Evolutionary conservation across 2,113 vertebrate genomes (phyloP), one percentile per base, ranked within the genome.

Genomic region (Pluvialis apricaria): DNA sequence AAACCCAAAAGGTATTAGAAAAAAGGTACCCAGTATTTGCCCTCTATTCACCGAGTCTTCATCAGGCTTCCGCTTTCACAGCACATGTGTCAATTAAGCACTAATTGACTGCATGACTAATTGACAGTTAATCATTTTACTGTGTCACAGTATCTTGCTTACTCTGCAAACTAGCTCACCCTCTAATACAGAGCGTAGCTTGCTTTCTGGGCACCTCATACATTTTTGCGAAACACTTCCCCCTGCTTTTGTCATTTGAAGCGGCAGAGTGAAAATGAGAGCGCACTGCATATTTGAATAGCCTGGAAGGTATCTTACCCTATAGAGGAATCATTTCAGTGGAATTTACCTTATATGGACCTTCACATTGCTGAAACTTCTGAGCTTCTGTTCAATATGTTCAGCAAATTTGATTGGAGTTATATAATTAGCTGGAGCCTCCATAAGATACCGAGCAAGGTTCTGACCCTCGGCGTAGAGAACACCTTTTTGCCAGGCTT

Each of bases 401-500:
- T 98, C 97, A 3, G 99, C 99, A 91, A 99, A 99, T 75, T 96
- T 98, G 62, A 98, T 98, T 17, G 99, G 99, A 18, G 99, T 99
- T 81, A 99, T 97, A 68, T 99, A 97, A 90, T 99, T 99, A 94
- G 99, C 99, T 42, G 99, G 99, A 31, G 98, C 98, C 95, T 99
- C 99, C 99, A 99, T 99, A 70, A 99, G 96, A 17, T 98, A 97
- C 31, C 99, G 98, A 34, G 99, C 99, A 3, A 99, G 92, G 91
- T 99, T 99, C 96, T 99, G 99, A 21, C 99, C 99, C 47, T 99
- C 98, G 49, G 98, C 99, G 2, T 99, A 99, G 69, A 79, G 19
- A n/a, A 99, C 89, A 6, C 99, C 99, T 97, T 97, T 99, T 89
- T 98, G 93, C 99, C 99, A 99, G 32, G 98, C 97, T 32, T 95